Percentiles rank a stretch among this genome's conserved stretches.
Evolutionary conservation across 2,113 vertebrate species (phyloP).

Genomic region (Lycocorax pyrrhopterus): DNA sequence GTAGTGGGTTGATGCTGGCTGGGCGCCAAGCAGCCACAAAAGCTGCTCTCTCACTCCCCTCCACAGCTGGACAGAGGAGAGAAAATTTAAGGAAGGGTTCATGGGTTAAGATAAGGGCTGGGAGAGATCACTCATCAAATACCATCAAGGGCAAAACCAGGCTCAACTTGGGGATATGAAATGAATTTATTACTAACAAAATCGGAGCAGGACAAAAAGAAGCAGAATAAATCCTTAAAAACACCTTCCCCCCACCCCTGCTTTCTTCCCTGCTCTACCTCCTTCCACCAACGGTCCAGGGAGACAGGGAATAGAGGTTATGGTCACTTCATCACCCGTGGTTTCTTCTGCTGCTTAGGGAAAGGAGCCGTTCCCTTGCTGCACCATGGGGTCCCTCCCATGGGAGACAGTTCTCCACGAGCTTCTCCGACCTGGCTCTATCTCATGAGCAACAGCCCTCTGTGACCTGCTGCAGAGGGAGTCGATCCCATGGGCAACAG

Average conservation of each 20-base stretch:
- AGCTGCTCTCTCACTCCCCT: neutral
- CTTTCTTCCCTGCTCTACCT: neutral
- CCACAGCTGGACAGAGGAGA: neutral
- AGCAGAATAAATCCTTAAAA: neutral
- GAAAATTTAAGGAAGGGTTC: neutral
- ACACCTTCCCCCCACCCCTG: neutral
- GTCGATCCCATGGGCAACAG: fast-evolving
- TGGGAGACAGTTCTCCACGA: neutral
- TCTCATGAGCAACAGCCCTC: neutral
- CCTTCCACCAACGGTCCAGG: fast-evolving
- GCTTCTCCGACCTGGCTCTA: fast-evolving
- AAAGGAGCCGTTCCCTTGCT: neutral
- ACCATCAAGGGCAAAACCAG: neutral
- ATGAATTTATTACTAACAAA: neutral
- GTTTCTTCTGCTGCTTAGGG: neutral
- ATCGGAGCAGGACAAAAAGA: neutral
- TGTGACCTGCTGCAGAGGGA: fast-evolving
- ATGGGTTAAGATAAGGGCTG: neutral
- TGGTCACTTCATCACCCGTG: too few species aligned
- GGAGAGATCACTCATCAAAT: neutral
- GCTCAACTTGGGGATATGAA: neutral
- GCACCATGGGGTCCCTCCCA: neutral
- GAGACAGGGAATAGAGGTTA: neutral
- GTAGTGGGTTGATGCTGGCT: neutral
- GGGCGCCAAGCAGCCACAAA: neutral